These are phyloP conservation scores for Vombatus ursinus DNA, from an alignment of 2,113 vertebrate genomes.

Conservation along the genomic window DNA sequence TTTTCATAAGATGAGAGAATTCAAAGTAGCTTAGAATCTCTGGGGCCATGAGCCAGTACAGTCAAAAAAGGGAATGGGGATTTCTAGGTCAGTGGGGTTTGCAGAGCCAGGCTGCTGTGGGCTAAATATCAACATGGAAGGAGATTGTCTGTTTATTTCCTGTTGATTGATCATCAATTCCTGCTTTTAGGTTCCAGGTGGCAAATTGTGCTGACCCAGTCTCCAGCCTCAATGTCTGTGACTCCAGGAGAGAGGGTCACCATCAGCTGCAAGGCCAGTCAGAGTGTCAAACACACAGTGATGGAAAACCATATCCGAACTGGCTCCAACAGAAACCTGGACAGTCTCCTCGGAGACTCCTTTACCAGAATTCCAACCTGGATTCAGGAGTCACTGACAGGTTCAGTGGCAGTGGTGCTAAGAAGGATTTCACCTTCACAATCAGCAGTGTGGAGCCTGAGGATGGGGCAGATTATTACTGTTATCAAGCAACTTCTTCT, in stretches of 20 bases:
- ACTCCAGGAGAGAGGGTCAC: neutral
- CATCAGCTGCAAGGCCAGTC: neutral
- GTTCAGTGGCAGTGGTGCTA: neutral
- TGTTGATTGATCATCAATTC: no score
- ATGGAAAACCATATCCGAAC: fast-evolving
- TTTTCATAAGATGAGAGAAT: no score
- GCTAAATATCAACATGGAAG: no score
- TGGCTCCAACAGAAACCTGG: neutral
- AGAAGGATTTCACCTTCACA: neutral
- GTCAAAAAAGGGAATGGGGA: no score
- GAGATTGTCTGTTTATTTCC: no score
- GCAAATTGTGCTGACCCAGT: neutral
- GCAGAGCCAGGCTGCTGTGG: no score
- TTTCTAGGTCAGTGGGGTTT: no score
- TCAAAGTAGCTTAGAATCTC: no score
- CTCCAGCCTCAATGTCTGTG: neutral
- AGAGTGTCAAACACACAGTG: neutral
- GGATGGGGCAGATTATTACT: no score
- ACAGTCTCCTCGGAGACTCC: neutral
- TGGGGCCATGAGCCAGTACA: no score
- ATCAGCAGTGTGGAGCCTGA: no score
- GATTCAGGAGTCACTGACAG: neutral
- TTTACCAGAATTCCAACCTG: fast-evolving
- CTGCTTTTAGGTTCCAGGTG: neutral
- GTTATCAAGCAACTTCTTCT: no score